Conservation (phyloP, 2,113 vertebrate species). For the pig (Sus scrofa) region DNA sequence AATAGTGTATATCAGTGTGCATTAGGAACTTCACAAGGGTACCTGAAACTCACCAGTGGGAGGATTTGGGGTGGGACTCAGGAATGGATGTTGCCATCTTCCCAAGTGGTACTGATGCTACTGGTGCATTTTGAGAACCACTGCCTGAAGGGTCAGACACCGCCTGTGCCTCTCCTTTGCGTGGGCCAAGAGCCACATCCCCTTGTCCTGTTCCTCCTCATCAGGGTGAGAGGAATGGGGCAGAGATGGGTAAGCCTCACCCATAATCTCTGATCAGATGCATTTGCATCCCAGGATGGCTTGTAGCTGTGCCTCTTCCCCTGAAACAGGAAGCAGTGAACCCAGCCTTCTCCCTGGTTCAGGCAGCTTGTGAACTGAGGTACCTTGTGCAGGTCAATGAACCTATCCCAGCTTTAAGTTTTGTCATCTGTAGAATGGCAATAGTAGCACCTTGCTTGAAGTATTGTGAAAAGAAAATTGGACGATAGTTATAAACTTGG, state of each 20-base stretch:
- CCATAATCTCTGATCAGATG: background rate
- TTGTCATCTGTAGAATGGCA: background rate
- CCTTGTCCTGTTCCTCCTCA: background rate
- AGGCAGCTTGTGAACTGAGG: background rate
- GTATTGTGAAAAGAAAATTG: background rate
- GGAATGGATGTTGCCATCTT: background rate
- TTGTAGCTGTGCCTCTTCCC: fast-evolving
- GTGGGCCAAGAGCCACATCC: background rate
- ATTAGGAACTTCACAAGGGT: fast-evolving
- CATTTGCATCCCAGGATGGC: fast-evolving
- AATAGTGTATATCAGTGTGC: too few species aligned
- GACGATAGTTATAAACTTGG: background rate
- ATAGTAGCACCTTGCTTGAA: background rate
- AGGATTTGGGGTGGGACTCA: background rate
- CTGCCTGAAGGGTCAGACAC: too few species aligned
- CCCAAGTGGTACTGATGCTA: fast-evolving
- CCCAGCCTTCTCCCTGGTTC: background rate
- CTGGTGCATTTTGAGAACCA: too few species aligned
- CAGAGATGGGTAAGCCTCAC: too few species aligned
- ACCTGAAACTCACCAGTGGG: background rate
- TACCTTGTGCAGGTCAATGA: fast-evolving
- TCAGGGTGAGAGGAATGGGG: fast-evolving
- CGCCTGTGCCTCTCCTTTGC: fast-evolving
- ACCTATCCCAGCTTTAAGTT: background rate
- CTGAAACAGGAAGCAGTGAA: background rate